These are phyloP conservation scores for Caenorhabditis doughertyi DNA, from an alignment of 2,888 invertebrate genomes.

Conservation along the genomic window DNA sequence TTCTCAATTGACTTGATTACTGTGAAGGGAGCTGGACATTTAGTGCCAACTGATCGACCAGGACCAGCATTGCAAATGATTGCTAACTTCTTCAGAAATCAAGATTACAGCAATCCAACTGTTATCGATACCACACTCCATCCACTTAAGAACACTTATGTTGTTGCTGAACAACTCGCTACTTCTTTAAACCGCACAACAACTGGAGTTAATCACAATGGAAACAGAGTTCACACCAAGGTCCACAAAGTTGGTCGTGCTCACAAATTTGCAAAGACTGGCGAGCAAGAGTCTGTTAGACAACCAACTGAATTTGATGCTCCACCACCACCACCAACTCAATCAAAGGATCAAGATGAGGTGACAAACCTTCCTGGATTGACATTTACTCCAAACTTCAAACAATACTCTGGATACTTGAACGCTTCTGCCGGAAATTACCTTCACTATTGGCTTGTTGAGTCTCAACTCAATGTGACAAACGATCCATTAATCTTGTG, in stretches of 20 bases:
- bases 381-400: conserved; percentile 81
- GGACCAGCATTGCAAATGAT: conserved; percentile 89
- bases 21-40: conserved; percentile 87
- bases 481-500: conserved; percentile 83
- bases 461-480: conserved; percentile 78
- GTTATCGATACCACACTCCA: conserved; percentile 47
- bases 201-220: conserved; percentile 43
- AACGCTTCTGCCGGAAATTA: conserved; percentile 78
- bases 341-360: conserved; percentile 59
- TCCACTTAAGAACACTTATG: conserved; percentile 50
- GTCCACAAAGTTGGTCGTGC: conserved; percentile 39
- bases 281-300: conserved; percentile 17
- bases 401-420: conserved; percentile 84
- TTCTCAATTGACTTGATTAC: conserved; percentile 76
- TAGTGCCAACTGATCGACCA: conserved; percentile 90
- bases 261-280: conserved; percentile 2
- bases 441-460: conserved; percentile 84
- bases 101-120: conserved; percentile 70
- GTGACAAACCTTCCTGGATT: conserved; percentile 76
- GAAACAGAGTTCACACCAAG: conserved; percentile 61
- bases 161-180: conserved; percentile 55
- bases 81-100: conserved; percentile 85
- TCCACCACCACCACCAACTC: conserved; percentile 64
- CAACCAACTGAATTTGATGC: conserved; percentile 36
- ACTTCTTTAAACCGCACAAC: conserved; percentile 34